Evolutionary conservation across 2,888 invertebrate genomes (phyloP).

Genomic region (Argyra leucocephala): DNA sequence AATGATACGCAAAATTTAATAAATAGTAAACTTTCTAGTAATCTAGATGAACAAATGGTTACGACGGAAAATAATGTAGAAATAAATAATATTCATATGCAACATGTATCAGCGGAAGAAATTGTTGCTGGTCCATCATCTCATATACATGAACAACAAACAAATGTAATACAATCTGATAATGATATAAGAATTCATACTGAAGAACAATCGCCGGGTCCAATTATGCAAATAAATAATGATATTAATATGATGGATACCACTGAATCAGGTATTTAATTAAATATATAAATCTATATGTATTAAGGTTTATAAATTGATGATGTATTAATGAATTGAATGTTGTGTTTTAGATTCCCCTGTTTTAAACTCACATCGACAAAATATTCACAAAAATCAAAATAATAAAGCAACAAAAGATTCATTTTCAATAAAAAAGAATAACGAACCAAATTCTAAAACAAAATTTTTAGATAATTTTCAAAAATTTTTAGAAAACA

Average conservation of each 20-base stretch:
- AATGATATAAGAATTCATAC: neutral
- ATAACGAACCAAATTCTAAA: neutral
- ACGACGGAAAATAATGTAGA: neutral
- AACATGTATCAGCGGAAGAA: neutral
- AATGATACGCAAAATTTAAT: neutral
- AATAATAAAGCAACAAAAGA: neutral
- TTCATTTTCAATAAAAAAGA: neutral
- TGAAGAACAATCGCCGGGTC: neutral
- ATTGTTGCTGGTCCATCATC: neutral
- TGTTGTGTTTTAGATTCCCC: neutral
- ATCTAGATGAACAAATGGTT: neutral
- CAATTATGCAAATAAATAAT: neutral
- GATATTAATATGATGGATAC: neutral
- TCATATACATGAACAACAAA: neutral
- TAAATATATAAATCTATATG: too few relatives aligned
- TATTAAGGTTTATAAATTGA: too few relatives aligned
- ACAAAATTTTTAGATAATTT: neutral
- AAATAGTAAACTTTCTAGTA: neutral
- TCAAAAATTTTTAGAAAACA: conserved; percentile 3
- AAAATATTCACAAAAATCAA: neutral
- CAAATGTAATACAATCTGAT: neutral
- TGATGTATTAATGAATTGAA: too few relatives aligned
- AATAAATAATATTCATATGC: neutral
- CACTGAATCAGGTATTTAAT: neutral
- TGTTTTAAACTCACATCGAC: neutral